Percentiles rank a stretch among this genome's conserved stretches.
Conservation (phyloP, 2,888 invertebrate species). For the Lepidonotus clava region DNA sequence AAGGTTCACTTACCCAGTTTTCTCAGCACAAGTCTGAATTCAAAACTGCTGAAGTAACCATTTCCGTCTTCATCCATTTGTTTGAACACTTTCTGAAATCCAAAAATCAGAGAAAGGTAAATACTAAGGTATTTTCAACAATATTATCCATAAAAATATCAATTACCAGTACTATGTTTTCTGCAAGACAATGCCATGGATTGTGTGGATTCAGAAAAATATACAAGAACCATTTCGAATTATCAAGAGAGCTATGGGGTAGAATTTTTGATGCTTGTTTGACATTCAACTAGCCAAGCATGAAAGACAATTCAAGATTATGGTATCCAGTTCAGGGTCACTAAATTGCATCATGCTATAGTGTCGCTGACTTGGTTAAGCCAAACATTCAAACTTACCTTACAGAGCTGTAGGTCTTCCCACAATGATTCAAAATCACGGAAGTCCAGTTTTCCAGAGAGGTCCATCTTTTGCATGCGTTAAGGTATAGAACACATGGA, state of each 20-base stretch:
- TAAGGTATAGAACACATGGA: too few relatives aligned
- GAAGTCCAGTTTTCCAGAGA: slow-evolving; percentile 28
- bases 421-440: slow-evolving; percentile 34
- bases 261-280: too few relatives aligned
- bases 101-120: background rate
- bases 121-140: background rate
- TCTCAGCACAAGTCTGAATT: slow-evolving; percentile 55
- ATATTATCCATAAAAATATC: background rate
- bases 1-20: slow-evolving; percentile 40
- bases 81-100: slow-evolving; percentile 39
- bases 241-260: too few relatives aligned
- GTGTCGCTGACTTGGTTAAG: too few relatives aligned
- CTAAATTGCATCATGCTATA: too few relatives aligned
- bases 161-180: background rate
- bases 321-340: too few relatives aligned
- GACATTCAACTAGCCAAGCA: too few relatives aligned
- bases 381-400: too few relatives aligned
- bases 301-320: too few relatives aligned
- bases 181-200: too few relatives aligned
- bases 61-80: slow-evolving; percentile 61
- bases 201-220: too few relatives aligned
- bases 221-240: too few relatives aligned
- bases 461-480: background rate
- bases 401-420: slow-evolving; percentile 25
- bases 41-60: slow-evolving; percentile 66